These are phyloP conservation scores for Trissonchulus sp. DNA, from an alignment of 2,888 invertebrate genomes.

Conservation along the genomic window DNA sequence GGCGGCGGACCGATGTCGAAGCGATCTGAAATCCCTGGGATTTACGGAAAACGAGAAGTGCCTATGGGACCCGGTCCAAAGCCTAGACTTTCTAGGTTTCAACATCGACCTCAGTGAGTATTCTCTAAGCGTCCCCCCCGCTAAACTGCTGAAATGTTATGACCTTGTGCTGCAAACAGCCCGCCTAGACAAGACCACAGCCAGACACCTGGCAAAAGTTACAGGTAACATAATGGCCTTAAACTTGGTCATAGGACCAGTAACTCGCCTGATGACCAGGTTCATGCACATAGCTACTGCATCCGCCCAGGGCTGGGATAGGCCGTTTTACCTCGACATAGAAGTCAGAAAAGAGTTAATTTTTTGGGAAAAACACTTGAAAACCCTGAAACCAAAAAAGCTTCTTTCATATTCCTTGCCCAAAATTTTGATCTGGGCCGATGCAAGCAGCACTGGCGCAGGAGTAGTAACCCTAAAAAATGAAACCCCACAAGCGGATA, in stretches of 20 bases:
- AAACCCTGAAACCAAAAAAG: background rate
- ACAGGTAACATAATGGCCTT: slow-evolving; percentile 7
- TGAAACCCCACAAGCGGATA: background rate
- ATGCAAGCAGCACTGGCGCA: background rate
- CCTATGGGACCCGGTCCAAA: background rate
- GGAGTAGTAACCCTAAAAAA: background rate
- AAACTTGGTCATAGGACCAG: background rate
- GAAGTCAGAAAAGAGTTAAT: background rate
- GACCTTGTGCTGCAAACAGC: background rate
- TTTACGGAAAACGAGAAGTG: slow-evolving; percentile 7
- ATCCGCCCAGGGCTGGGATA: background rate
- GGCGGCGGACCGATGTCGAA: background rate
- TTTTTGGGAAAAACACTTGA: background rate
- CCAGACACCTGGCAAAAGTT: background rate
- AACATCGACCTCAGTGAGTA: background rate
- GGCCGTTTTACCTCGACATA: background rate
- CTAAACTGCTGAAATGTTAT: no score
- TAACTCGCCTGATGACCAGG: background rate
- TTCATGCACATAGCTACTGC: background rate
- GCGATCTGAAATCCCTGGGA: background rate
- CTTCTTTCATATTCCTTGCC: background rate
- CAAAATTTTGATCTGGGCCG: background rate
- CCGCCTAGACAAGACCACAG: background rate
- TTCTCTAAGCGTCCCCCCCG: background rate
- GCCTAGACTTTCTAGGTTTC: background rate